A percentile compares a stretch with the other conserved stretches of the same genome.
Conservation (phyloP, 2,113 vertebrate genomes). For the Sinocyclocheilus rhinocerous region DNA sequence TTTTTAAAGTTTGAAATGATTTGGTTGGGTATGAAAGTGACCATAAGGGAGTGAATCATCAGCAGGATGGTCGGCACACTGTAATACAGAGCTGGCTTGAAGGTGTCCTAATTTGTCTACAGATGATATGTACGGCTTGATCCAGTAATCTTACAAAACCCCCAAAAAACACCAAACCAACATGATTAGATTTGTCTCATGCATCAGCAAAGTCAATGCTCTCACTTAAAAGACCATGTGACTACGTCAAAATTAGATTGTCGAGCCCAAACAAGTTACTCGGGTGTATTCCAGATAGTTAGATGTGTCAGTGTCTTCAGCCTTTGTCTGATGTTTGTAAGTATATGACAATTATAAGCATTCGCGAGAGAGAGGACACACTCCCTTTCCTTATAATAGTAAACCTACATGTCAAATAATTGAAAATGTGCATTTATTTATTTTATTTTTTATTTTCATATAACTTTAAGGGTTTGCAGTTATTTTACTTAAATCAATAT, state of each 20-base stretch:
- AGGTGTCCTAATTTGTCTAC: neutral
- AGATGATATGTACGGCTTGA: neutral
- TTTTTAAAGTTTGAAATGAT: constrained; percentile 21
- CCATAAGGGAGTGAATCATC: constrained; percentile 36
- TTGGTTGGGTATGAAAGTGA: constrained; percentile 24
- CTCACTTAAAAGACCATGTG: neutral
- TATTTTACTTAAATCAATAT: neutral
- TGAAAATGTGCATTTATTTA: neutral
- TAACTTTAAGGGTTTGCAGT: neutral
- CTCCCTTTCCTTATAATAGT: neutral
- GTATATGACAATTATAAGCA: constrained; percentile 15
- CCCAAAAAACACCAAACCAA: neutral
- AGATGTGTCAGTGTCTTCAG: neutral
- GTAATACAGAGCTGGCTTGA: neutral
- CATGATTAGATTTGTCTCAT: neutral
- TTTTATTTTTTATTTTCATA: neutral
- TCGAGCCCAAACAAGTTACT: constrained; percentile 36
- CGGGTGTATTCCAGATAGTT: constrained; percentile 19
- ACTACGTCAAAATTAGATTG: neutral
- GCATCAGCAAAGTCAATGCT: neutral
- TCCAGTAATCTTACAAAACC: neutral
- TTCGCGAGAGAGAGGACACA: neutral
- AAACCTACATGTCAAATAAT: neutral
- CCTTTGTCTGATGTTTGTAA: constrained; percentile 23
- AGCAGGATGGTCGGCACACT: neutral